Evolutionary conservation across 2,888 invertebrate genomes (phyloP).

Genomic region (Sinohyriopsis cumingii): DNA sequence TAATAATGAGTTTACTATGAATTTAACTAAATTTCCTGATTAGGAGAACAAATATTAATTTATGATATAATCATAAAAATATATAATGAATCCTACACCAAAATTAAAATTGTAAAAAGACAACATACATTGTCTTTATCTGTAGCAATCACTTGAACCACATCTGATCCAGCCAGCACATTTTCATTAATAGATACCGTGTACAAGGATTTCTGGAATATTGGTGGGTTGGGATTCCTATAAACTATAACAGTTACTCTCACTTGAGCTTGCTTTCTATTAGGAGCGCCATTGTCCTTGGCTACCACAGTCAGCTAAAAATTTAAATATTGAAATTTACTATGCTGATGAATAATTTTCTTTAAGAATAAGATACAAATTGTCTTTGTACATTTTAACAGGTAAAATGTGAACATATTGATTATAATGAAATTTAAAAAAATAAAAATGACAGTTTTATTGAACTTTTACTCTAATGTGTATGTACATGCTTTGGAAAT

Average conservation of each 20-base stretch:
- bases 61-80: too few relatives aligned
- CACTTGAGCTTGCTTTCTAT: slow-evolving; percentile 12
- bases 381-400: too few relatives aligned
- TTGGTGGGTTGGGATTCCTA: slow-evolving; percentile 58
- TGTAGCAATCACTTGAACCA: slow-evolving; percentile 42
- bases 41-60: too few relatives aligned
- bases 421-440: too few relatives aligned
- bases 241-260: slow-evolving; percentile 53
- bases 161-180: slow-evolving; percentile 12
- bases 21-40: too few relatives aligned
- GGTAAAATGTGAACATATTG: too few relatives aligned
- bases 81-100: too few relatives aligned
- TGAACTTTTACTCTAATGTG: too few relatives aligned
- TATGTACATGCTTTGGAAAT: too few relatives aligned
- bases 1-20: too few relatives aligned
- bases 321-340: not conserved
- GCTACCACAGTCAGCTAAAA: slow-evolving; percentile 45
- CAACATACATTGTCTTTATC: slow-evolving; percentile 51
- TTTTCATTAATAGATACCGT: slow-evolving; percentile 41
- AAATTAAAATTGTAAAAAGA: not conserved
- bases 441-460: too few relatives aligned
- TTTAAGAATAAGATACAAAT: not conserved
- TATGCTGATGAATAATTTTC: slow-evolving; percentile 10
- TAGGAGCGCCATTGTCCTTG: slow-evolving; percentile 47
- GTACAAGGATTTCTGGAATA: slow-evolving; percentile 41